phyloP scores from a whole-genome alignment of 2,797 vertebrate species.

The Squalus acanthias region DNA sequence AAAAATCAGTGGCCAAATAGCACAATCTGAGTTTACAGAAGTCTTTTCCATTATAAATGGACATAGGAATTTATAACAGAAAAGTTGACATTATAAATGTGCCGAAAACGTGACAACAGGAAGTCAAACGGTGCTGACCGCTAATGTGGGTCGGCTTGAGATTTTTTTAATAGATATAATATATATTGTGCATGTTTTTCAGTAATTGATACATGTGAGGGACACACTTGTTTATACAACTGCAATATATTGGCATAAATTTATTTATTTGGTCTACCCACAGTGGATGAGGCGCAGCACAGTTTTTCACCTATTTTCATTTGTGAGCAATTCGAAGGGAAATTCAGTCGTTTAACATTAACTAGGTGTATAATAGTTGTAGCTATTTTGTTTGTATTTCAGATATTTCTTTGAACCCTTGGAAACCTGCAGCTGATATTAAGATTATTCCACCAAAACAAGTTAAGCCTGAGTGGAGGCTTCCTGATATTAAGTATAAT shows the following conservation, averaged over 20 bases:
- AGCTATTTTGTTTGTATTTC: conserved; percentile 14
- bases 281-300: not conserved
- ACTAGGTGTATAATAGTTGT: not conserved
- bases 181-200: not conserved
- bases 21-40: not conserved
- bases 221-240: not conserved
- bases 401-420: conserved; percentile 33
- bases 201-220: not conserved
- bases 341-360: not conserved
- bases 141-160: not conserved
- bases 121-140: not conserved
- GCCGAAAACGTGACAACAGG: not conserved
- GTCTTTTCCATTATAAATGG: not conserved
- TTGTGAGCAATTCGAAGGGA: not conserved
- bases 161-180: not conserved
- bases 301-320: not conserved
- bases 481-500: conserved; percentile 22
- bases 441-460: conserved; percentile 31
- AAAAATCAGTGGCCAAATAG: not conserved
- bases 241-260: not conserved
- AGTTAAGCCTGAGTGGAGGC: conserved; percentile 9
- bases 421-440: not conserved
- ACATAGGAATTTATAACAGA: not conserved
- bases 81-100: not conserved
- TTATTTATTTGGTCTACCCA: not conserved